Conservation (phyloP, 2,113 vertebrate species). For the Alethe castanea region DNA sequence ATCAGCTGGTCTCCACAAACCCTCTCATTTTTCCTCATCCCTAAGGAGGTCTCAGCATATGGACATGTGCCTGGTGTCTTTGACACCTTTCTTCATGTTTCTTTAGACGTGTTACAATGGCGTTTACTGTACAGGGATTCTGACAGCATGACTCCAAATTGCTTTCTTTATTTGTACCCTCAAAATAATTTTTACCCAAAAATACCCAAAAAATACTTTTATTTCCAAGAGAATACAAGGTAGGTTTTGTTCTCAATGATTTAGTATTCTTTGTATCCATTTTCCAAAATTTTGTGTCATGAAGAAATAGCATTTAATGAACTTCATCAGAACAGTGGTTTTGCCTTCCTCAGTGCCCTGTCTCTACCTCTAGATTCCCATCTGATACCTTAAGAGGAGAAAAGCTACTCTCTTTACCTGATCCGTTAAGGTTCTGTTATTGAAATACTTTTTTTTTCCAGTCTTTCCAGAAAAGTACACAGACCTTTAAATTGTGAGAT, state of each 20-base stretch:
- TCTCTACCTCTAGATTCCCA: not conserved
- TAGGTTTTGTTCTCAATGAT: not conserved
- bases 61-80: not conserved
- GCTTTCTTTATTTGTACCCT: not conserved
- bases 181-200: too few species aligned
- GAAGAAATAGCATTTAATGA: not conserved
- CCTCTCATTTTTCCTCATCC: not conserved
- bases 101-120: not conserved
- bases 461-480: not conserved
- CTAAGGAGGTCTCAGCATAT: not conserved
- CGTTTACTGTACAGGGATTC: not conserved
- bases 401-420: not conserved
- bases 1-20: not conserved
- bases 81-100: not conserved
- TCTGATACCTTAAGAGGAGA: not conserved
- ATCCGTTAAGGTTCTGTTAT: not conserved
- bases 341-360: not conserved
- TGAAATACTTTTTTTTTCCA: not conserved
- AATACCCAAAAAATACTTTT: not conserved
- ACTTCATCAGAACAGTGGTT: not conserved
- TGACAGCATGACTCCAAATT: not conserved
- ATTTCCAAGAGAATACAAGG: not conserved
- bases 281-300: not conserved
- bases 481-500: not conserved
- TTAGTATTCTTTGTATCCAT: not conserved